A percentile compares a stretch with the other conserved stretches of the same genome.
Conservation (phyloP, 2,888 invertebrate species). For the Rapana venosa region DNA sequence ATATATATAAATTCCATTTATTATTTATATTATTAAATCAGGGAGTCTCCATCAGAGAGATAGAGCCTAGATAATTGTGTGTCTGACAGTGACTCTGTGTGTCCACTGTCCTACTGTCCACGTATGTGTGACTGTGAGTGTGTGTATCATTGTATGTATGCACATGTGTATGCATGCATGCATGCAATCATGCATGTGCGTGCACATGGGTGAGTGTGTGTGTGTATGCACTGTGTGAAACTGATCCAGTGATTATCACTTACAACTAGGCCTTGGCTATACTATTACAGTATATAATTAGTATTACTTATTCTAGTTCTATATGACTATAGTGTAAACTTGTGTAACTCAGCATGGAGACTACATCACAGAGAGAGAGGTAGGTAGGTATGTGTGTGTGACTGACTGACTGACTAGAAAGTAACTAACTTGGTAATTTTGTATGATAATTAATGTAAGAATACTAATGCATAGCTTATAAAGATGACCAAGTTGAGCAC, state of each 20-base stretch:
- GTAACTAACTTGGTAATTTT: no score
- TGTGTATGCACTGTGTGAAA: not conserved
- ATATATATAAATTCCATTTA: no score
- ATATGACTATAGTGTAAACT: no score
- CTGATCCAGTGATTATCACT: no score
- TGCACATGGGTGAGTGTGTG: conserved; percentile 9
- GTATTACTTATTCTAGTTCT: no score
- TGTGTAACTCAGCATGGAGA: no score
- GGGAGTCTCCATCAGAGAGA: not conserved
- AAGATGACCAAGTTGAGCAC: no score
- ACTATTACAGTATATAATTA: no score
- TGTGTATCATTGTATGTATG: not conserved
- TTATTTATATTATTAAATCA: no score
- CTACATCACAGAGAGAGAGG: not conserved
- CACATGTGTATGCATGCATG: not conserved
- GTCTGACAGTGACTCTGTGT: not conserved
- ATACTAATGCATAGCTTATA: no score
- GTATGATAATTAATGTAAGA: no score
- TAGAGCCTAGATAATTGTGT: not conserved
- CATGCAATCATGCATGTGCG: not conserved
- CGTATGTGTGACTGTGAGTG: not conserved
- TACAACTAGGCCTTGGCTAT: no score
- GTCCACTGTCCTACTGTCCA: not conserved
- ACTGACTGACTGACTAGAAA: not conserved
- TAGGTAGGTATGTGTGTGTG: not conserved